phyloP scores from a whole-genome alignment of 2,113 vertebrate genomes.

The Rhagologus leucostigma region DNA sequence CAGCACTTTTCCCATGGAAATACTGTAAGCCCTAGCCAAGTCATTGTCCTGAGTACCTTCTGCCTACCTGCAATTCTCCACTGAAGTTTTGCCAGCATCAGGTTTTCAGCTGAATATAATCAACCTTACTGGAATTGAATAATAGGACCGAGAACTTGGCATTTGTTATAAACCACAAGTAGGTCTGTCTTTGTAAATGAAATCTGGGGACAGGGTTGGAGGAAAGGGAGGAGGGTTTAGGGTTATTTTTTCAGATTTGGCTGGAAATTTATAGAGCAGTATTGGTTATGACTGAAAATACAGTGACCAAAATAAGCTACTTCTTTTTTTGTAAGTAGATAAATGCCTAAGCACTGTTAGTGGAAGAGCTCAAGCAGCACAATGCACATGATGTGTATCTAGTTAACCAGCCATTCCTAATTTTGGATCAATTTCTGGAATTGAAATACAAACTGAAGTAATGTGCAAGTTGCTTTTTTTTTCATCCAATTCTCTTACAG shows the following conservation, averaged over 20 bases:
- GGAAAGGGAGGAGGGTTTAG: not conserved
- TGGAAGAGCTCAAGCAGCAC: not conserved
- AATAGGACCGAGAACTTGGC: not conserved
- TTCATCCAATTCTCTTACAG: not conserved
- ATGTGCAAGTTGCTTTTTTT: not conserved
- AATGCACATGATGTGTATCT: rapidly evolving
- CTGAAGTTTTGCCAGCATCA: not conserved
- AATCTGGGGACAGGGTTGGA: rapidly evolving
- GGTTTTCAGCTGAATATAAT: not conserved
- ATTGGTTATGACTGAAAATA: not conserved
- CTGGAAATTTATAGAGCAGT: not conserved
- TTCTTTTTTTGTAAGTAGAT: not conserved
- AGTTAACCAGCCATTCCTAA: not conserved
- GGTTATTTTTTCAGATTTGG: not conserved
- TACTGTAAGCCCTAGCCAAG: not conserved
- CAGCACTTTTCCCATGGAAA: not conserved
- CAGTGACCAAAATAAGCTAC: rapidly evolving
- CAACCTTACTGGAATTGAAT: not conserved
- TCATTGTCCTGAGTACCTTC: not conserved
- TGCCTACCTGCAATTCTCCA: not conserved
- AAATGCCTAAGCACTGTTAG: not conserved
- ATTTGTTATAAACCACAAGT: not conserved
- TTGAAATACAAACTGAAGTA: not conserved
- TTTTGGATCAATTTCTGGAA: not conserved
- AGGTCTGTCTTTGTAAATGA: not conserved